Base-by-base conservation (phyloP, 1,140 invertebrate genomes). In the Scaptomyza hsui region DNA sequence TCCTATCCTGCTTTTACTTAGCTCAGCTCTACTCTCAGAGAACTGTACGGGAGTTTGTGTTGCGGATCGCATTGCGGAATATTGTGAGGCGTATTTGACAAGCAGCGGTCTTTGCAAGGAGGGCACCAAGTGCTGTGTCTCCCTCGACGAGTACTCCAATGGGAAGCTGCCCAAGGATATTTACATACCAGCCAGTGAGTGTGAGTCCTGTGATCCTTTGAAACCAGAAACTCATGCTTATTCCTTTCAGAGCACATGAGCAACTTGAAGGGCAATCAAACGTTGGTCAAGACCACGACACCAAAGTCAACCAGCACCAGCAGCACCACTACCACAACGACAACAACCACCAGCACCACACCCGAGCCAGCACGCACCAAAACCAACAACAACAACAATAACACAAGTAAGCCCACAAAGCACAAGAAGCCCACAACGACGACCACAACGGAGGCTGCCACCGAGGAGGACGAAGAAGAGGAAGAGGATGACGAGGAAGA, bases 41-140 rank as follows among this genome's bases (percentile, higher is more conserved):
- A 77, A 93, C 7, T 97, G 96, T 89, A 94, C 95, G 0, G 96
- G 97, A 0, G 94, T 97, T 6, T 98, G 97, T 75, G 96, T 97
- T 63, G 94, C 95, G 0, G 94, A 96, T 47, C 93, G 94, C 4
- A 95, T 97, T 51, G 94, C 96, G 0, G 94, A 95, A 77, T 97
- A 97, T 88, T 98, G 97, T 86, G 96, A 97, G 76, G 96, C 96
- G 0, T 95, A 97, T 57, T 89, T 97, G 4, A 94, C 95, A 41
- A 93, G 94, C 1, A 92, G 93, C 12, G 93, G 92, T 4, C 92
- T 97, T 0, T 97, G 96, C 88, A 94, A 95, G 75, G 86, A 94
- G 13, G 95, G 94, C 7, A 93, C 94, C 49, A 93, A 94, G 57
- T 97, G 96, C 92, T 97, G 96, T 89, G 95, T 96, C 1, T 94